phyloP scores from a whole-genome alignment of 2,113 vertebrate species.

The Neomonachus schauinslandi region DNA sequence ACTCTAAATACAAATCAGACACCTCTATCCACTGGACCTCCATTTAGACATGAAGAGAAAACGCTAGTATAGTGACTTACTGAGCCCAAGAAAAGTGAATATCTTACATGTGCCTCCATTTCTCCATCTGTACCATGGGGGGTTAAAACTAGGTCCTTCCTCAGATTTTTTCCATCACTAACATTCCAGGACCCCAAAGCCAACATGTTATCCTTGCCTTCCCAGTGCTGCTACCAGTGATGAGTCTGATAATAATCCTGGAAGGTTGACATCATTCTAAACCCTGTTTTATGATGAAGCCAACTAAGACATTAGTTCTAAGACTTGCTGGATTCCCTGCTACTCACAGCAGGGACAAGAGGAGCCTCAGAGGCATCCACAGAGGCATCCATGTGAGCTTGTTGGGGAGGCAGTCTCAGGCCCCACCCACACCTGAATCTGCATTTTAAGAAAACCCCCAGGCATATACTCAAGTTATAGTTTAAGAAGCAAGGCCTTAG shows the following conservation, averaged over 20 bases:
- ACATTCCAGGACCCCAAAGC: not conserved
- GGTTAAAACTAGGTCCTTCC: not conserved
- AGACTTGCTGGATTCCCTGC: not conserved
- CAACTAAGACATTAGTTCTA: not conserved
- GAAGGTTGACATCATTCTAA: not conserved
- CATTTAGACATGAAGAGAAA: not conserved
- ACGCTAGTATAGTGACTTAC: not conserved
- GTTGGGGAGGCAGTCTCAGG: not conserved
- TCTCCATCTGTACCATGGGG: not conserved
- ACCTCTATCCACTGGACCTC: not conserved
- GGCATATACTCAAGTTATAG: not conserved
- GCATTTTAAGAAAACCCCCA: not conserved
- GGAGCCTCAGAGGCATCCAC: not conserved
- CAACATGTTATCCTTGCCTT: not conserved
- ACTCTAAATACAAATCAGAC: slow-evolving; percentile 10
- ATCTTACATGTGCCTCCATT: not conserved
- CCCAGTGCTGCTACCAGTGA: not conserved
- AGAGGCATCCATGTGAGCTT: not conserved
- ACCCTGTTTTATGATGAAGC: not conserved
- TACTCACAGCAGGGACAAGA: not conserved
- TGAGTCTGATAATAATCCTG: not conserved
- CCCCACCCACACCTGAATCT: not conserved
- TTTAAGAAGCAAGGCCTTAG: not conserved
- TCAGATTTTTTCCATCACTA: not conserved
- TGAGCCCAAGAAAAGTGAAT: not conserved